phyloP scores from a whole-genome alignment of 2,797 vertebrate genomes.

The Alectoris magna region DNA sequence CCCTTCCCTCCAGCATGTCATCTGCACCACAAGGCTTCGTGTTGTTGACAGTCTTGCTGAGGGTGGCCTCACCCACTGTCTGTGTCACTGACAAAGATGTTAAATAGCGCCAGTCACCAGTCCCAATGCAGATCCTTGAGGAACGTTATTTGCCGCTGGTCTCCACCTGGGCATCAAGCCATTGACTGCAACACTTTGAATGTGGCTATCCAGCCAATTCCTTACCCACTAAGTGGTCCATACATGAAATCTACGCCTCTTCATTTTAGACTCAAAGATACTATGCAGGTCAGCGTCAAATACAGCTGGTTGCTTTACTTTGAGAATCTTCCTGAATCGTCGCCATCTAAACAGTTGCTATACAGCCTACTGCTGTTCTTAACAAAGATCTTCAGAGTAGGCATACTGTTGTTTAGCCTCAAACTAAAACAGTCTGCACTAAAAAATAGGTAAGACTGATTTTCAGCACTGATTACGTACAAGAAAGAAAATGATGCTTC shows the following conservation, averaged over 20 bases:
- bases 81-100: neutral
- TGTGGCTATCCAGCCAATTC: neutral
- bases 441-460: neutral
- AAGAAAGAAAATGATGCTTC: neutral
- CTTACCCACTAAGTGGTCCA: neutral
- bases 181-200: neutral
- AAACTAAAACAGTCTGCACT: neutral
- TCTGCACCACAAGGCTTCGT: neutral
- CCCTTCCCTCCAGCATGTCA: neutral
- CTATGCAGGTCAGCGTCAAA: neutral
- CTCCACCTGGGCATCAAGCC: neutral
- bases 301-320: neutral
- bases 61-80: neutral
- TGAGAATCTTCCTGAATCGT: neutral
- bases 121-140: neutral
- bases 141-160: neutral
- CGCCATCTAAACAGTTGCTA: accelerated
- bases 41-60: neutral
- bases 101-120: neutral
- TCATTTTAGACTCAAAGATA: no score
- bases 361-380: accelerated
- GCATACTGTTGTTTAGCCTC: neutral
- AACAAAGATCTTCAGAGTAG: neutral
- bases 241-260: neutral
- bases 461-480: neutral